Evolutionary conservation across 2,113 vertebrate genomes (phyloP).

Genomic region (Myotis brandtii): DNA sequence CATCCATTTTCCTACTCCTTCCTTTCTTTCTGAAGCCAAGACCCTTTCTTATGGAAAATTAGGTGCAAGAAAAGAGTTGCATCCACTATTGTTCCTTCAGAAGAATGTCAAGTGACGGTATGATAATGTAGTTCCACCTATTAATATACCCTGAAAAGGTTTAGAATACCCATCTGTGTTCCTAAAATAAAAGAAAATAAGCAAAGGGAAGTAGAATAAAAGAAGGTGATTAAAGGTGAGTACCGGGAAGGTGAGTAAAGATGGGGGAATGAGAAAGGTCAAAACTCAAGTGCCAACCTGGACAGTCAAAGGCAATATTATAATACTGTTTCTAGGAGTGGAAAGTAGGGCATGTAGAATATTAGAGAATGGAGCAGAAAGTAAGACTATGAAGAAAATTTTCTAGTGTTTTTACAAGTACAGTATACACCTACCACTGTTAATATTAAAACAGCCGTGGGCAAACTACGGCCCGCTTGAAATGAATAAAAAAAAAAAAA

Average conservation of each 20-base stretch:
- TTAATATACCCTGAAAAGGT: neutral
- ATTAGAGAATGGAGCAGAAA: neutral
- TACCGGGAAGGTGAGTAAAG: neutral
- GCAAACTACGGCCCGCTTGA: no score
- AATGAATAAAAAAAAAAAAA: no score
- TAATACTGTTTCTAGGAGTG: neutral
- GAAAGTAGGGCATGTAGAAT: neutral
- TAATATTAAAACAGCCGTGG: slow-evolving; percentile 26
- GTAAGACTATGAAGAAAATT: slow-evolving; percentile 10
- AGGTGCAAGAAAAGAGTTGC: neutral
- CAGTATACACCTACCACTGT: neutral
- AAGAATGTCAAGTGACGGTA: neutral
- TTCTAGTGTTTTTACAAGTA: neutral
- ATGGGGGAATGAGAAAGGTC: neutral
- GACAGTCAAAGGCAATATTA: neutral
- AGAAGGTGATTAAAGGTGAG: neutral
- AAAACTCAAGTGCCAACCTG: slow-evolving; percentile 15
- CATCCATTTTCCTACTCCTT: neutral
- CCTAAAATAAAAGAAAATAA: neutral
- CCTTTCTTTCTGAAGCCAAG: slow-evolving; percentile 27
- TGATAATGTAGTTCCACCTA: neutral
- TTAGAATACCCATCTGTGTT: neutral
- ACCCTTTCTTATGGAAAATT: neutral
- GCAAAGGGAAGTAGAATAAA: neutral
- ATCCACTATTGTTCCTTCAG: neutral